Base-by-base conservation (phyloP, 2,113 vertebrate species). In the Notechis scutatus region DNA sequence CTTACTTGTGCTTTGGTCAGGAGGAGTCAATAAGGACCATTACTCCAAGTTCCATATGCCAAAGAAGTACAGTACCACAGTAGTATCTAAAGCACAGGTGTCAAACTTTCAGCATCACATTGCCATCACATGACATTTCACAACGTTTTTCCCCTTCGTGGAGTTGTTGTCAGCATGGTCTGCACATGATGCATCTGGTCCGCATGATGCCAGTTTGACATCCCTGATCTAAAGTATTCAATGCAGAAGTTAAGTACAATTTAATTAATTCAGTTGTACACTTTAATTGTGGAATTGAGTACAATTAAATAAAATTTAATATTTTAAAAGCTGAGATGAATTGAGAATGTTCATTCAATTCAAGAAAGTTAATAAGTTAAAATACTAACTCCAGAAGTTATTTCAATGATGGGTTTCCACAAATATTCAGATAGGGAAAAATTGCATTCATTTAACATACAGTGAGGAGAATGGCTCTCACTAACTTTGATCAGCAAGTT, bases 271-370 rank as follows among this genome's bases (percentile, higher is more conserved):
- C 15, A 81, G 3, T 8, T 39, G 34, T 21, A 21, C 18, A 20
- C 15, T 81, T 81, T 39, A 81, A 39, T 5, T 74, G 4, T 74
- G n/a, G 14, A 74, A 34, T 18, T 74, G 18, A 39, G 69, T 81
- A 39, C n/a, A 20, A 39, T 81, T 81, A 74, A 18, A n/a, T 34
- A 34, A 15, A 34, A 74, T 74, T 18, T 74, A 81, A 39, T 39
- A 39, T 81, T 81, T 81, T 6, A 81, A 81, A 81, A 81, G 69
- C 69, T 81, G n/a, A 81, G 69, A 39, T 81, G 69, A 81, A 81
- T 8, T 3, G n/a, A 81, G 15, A 20, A 18, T 39, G 34, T 81
- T 39, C 15, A 81, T 81, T 81, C n/a, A 81, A 39, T 81, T 81
- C 69, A 81, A 81, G 69, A 39, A 20, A 81, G 15, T 18, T 81